Conservation (phyloP, 2,113 vertebrate species). For the Nerophis lumbriciformis region DNA sequence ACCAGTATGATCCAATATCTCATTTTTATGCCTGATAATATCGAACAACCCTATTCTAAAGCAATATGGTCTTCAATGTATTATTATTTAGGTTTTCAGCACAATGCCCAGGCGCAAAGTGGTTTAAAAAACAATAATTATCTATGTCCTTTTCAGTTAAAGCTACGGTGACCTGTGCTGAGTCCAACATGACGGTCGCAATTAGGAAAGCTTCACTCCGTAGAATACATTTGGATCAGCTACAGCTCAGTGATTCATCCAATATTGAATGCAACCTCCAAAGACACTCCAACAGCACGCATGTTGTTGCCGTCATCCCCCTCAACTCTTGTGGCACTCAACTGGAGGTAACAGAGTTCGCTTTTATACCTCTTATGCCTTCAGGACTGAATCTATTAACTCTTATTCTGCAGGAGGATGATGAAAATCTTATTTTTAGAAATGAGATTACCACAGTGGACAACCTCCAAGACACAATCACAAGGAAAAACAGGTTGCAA, state of each 20-base stretch:
- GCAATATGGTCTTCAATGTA: too few relatives aligned
- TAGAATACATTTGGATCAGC: slow-evolving; percentile 34
- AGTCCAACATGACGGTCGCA: slow-evolving; percentile 55
- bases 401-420: slow-evolving; percentile 53
- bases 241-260: slow-evolving; percentile 53
- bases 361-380: neutral
- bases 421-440: slow-evolving; percentile 54
- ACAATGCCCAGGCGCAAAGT: neutral
- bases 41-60: too few relatives aligned
- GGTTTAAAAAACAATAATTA: neutral
- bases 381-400: neutral
- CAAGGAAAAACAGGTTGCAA: slow-evolving; percentile 57
- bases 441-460: slow-evolving; percentile 61
- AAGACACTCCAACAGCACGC: slow-evolving; percentile 53
- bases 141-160: slow-evolving; percentile 16
- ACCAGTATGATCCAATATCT: too few relatives aligned
- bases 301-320: slow-evolving; percentile 51
- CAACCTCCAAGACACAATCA: slow-evolving; percentile 25
- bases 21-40: too few relatives aligned
- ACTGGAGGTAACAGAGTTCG: slow-evolving; percentile 46
- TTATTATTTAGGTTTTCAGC: neutral
- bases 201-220: slow-evolving; percentile 43
- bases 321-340: slow-evolving; percentile 66
- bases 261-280: slow-evolving; percentile 52
- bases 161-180: slow-evolving; percentile 43